Evolutionary conservation across 2,888 invertebrate species (phyloP), one percentile per base, ranked within the genome.

Genomic region (Hydraecia micacea): DNA sequence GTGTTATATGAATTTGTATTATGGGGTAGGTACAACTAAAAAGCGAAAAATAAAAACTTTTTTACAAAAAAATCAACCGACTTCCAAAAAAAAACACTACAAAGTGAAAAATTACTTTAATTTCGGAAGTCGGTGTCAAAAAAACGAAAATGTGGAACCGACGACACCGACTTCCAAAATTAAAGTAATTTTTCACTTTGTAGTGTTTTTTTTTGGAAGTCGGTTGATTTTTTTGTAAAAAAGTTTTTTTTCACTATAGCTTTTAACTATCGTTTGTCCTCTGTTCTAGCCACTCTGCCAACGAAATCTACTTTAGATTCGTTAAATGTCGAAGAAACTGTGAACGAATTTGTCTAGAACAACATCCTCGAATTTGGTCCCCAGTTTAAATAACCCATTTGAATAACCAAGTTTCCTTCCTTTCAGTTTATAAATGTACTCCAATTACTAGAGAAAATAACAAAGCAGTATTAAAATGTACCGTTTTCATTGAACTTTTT

Each of bases 401-500:
- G 62, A 83, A 69, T 73, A 77, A 72, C 39, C 46, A 74, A 70
- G 52, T 60, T 68, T 68, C 32, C 11, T 46, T 68, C 32, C 21
- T 60, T 39, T 39, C n/a, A 18, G n/a, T 75, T 75, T 32, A 49
- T 49, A 75, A 68, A 73, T 63, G 55, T 63, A 73, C 72, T 81
- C 39, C 55, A 81, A 66, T 76, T 69, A 75, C 63, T 66, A 46
- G 42, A 49, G 21, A 73, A 73, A 73, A 72, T 70, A 81, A 81
- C 63, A 71, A 74, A 73, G 66, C 25, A 55, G 63, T 68, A 55
- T 62, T 73, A 68, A 71, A 70, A 83, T 73, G 36, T 67, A 62
- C 65, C 25, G 11, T 79, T 75, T 75, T 63, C 66, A 74, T 62
- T 66, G 49, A 77, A 75, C 62, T 70, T 77, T 73, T 85, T 73